A percentile compares a stretch with the other conserved stretches of the same genome.
Evolutionary conservation across 2,113 vertebrate species (phyloP).

Genomic region (Malaclemys terrapin): DNA sequence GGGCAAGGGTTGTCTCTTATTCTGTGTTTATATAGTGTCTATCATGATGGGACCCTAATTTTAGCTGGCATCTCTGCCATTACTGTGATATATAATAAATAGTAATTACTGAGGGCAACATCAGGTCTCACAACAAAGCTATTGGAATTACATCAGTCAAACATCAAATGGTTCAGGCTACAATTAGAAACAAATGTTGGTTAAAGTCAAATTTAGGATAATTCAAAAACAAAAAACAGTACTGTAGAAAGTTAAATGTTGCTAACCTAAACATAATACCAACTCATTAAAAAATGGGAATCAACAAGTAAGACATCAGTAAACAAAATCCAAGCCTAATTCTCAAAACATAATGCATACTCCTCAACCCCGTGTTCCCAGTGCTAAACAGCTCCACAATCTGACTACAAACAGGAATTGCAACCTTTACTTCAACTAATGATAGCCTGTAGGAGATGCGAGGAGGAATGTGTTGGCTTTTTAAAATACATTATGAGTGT

Average conservation of each 20-base stretch:
- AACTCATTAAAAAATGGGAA: neutral
- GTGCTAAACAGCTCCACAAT: neutral
- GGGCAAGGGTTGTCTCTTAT: too few species aligned
- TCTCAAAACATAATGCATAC: neutral
- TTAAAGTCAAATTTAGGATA: neutral
- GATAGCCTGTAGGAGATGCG: neutral
- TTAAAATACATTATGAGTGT: rapidly evolving
- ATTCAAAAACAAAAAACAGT: too few species aligned
- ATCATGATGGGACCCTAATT: too few species aligned
- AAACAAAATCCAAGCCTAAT: neutral
- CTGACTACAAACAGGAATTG: neutral
- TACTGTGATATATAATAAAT: too few species aligned
- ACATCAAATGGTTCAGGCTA: neutral
- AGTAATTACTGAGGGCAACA: neutral
- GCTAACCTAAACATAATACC: neutral
- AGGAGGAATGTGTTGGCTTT: neutral
- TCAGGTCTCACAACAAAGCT: neutral
- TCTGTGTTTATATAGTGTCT: too few species aligned
- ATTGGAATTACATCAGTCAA: neutral
- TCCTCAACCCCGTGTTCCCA: neutral
- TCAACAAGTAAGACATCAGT: neutral
- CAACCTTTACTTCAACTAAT: neutral
- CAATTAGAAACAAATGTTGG: neutral
- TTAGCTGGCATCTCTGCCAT: too few species aligned
- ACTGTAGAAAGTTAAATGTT: neutral